Evolutionary conservation across 2,113 vertebrate genomes (phyloP).

Genomic region (Ariopsis seemanni): DNA sequence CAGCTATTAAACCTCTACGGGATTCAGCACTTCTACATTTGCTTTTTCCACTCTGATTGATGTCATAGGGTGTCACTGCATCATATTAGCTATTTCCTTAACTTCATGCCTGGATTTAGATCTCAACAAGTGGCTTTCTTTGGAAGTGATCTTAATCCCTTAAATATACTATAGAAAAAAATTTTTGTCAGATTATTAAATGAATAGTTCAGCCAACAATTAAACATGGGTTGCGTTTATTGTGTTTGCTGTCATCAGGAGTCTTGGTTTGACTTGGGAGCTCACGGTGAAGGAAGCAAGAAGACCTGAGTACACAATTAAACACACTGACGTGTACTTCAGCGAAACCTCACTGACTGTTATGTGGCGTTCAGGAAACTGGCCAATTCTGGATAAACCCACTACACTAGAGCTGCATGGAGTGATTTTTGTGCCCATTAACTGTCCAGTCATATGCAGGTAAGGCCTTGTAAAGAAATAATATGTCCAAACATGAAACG

Average conservation of each 20-base stretch:
- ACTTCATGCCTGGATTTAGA: not conserved
- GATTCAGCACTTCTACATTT: slow-evolving; percentile 63
- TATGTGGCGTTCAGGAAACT: slow-evolving; percentile 72
- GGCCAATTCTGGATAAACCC: slow-evolving; percentile 69
- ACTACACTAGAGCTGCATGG: slow-evolving; percentile 78
- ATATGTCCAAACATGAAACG: not conserved
- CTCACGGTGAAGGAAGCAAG: slow-evolving; percentile 73
- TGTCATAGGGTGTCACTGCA: slow-evolving; percentile 60
- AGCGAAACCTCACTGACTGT: slow-evolving; percentile 76
- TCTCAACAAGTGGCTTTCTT: slow-evolving; percentile 19
- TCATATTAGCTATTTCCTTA: slow-evolving; percentile 53
- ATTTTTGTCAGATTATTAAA: slow-evolving; percentile 4
- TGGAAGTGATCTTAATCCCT: not conserved
- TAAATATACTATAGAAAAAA: slow-evolving; percentile 23
- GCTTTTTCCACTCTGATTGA: slow-evolving; percentile 68
- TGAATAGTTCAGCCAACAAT: not conserved
- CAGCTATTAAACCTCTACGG: slow-evolving; percentile 61
- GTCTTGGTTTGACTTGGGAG: slow-evolving; percentile 71
- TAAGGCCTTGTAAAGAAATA: slow-evolving; percentile 45
- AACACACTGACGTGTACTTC: slow-evolving; percentile 69
- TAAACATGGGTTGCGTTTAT: slow-evolving; percentile 25
- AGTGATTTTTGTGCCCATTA: slow-evolving; percentile 71
- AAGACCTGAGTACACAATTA: slow-evolving; percentile 66
- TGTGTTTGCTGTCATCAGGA: slow-evolving; percentile 53
- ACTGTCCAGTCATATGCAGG: slow-evolving; percentile 59